A percentile compares a stretch with the other conserved stretches of the same genome.
Conservation (phyloP, 2,888 invertebrate species). For the Pristionchus entomophagus region DNA sequence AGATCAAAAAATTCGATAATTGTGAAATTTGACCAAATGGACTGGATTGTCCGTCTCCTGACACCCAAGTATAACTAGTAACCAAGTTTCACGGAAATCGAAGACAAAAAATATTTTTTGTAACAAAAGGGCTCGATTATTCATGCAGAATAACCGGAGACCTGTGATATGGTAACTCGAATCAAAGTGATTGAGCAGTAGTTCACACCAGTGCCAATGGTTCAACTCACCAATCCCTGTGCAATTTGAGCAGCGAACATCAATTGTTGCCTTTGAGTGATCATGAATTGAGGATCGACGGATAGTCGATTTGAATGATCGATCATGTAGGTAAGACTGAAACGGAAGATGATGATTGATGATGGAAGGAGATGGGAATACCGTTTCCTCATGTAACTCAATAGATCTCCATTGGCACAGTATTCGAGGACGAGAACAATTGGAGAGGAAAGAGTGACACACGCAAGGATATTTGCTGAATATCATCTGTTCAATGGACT, state of each 20-base stretch:
- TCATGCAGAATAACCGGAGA: no score
- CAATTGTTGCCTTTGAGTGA: slow-evolving; percentile 12
- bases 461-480: slow-evolving; percentile 1
- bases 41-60: no score
- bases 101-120: no score
- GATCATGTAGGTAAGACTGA: neutral
- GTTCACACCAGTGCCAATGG: no score
- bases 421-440: neutral
- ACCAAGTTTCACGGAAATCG: no score
- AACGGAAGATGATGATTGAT: neutral
- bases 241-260: neutral
- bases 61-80: no score
- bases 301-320: neutral
- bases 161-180: no score
- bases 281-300: slow-evolving; percentile 19
- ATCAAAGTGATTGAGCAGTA: no score
- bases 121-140: no score
- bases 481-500: no score
- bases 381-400: slow-evolving; percentile 20
- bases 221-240: slow-evolving; percentile 10
- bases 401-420: slow-evolving; percentile 28
- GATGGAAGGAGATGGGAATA: neutral
- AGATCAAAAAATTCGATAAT: no score
- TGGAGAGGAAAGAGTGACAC: neutral
- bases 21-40: no score